Base-by-base conservation (phyloP, 2,888 invertebrate genomes). In the Tridacna crocea region DNA sequence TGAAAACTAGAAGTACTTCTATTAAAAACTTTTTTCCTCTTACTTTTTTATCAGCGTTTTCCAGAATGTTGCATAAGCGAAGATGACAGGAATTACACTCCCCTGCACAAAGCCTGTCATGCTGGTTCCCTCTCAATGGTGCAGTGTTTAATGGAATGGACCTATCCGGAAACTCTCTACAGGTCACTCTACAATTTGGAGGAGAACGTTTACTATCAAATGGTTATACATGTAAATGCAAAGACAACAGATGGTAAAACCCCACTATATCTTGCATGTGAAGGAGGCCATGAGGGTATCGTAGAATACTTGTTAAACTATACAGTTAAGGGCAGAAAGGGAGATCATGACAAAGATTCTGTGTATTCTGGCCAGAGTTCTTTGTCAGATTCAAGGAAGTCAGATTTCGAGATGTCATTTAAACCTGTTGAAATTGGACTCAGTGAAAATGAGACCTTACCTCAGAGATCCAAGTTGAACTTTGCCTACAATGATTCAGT, bases 31-130 rank as follows among this genome's bases (percentile, higher is more conserved):
- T 36, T 36, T 36, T 36, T 36, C 8, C 2, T 36, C 36, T 36
- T 36, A 4, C 36, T 36, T 36, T 36, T 36, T 36, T 8, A 36
- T 15, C 92, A 96, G 92, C 96, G 96, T 91, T 98, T 98, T 94
- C 98, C 98, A 0, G 97, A 97, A 90, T 96, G 98, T 88, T 80
- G 96, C 97, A 0, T 95, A 97, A 96, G 96, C 97, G 95, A 96
- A 97, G 87, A 99, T 98, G 0, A 98, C 98, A 98, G 98, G 94
- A 96, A 97, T 90, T 98, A 98, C 97, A 95, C 98, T 83, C 98
- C 99, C 0, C 95, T 98, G 27, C 99, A 99, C 95, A 98, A 98
- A 12, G 98, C 98, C 63, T 97, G 97, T 84, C 97, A 98, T 91
- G 97, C 98, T 91, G 98, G 98, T 0, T 98, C 98, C 94, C 95